These are phyloP conservation scores for Desmodus rotundus DNA, from an alignment of 2,113 vertebrate genomes.

Conservation along the genomic window DNA sequence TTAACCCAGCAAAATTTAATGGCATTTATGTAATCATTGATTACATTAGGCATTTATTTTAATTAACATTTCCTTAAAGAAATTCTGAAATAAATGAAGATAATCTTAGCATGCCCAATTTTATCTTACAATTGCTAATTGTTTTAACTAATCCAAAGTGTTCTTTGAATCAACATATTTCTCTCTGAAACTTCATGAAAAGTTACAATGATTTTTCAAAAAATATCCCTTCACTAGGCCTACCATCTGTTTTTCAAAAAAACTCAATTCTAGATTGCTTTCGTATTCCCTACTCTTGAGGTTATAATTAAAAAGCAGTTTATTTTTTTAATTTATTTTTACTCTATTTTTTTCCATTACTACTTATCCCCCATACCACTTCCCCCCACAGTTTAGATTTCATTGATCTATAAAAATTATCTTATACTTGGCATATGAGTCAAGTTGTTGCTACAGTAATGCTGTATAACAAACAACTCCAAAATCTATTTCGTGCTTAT, in stretches of 20 bases:
- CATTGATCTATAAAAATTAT: not conserved
- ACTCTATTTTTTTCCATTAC: no score
- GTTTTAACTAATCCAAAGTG: not conserved
- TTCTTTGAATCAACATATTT: not conserved
- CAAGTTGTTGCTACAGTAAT: not conserved
- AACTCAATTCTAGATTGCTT: not conserved
- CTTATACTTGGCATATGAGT: not conserved
- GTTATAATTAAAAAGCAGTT: not conserved
- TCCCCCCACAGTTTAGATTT: not conserved
- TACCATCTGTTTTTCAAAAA: not conserved
- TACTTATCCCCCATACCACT: no score
- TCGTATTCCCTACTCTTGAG: not conserved
- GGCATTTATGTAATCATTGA: not conserved
- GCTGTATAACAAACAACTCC: not conserved
- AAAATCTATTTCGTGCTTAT: not conserved
- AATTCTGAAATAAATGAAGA: not conserved
- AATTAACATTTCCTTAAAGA: not conserved
- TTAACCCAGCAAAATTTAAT: not conserved
- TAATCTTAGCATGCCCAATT: not conserved
- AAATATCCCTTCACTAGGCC: not conserved
- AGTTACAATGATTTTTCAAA: not conserved
- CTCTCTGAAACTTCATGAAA: not conserved
- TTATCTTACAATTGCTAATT: not conserved
- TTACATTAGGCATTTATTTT: slow-evolving; percentile 1
- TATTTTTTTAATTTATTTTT: not conserved